Conservation (phyloP, 2,888 invertebrate genomes). For the Eulithis prunata region DNA sequence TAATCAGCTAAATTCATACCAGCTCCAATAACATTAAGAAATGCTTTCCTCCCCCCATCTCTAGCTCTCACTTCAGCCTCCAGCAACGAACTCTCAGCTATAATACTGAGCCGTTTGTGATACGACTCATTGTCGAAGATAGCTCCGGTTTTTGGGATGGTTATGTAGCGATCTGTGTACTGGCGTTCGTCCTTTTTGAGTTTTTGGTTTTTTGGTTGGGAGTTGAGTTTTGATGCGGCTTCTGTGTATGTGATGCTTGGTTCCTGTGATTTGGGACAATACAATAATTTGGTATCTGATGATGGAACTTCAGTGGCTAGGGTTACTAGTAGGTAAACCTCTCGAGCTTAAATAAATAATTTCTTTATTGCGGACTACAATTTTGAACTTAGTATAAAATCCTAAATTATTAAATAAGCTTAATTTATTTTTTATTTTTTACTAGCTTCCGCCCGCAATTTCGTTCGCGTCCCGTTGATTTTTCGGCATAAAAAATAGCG, state of each 20-base stretch:
- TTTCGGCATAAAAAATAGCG: no score
- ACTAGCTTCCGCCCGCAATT: no score
- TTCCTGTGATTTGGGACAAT: constrained; percentile 40
- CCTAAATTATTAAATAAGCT: no score
- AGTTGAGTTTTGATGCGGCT: constrained; percentile 42
- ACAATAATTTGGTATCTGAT: no score
- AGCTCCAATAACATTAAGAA: constrained; percentile 67
- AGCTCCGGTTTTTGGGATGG: constrained; percentile 41
- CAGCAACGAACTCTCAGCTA: constrained; percentile 85
- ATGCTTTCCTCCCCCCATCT: constrained; percentile 79
- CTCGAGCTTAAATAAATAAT: no score
- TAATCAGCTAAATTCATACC: no score
- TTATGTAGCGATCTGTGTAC: constrained; percentile 64
- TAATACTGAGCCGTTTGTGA: constrained; percentile 79
- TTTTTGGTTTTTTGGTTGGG: constrained; percentile 35
- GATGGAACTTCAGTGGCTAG: no score
- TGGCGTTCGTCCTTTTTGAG: constrained; percentile 51
- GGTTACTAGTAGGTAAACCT: no score
- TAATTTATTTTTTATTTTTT: no score
- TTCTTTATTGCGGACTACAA: no score
- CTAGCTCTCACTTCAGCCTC: constrained; percentile 85
- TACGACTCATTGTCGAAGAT: constrained; percentile 73
- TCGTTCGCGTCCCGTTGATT: no score
- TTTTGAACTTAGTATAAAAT: no score
- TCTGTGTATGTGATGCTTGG: constrained; percentile 53